Evolutionary conservation across 2,113 vertebrate genomes (phyloP).

Genomic region (Etheostoma cragini): DNA sequence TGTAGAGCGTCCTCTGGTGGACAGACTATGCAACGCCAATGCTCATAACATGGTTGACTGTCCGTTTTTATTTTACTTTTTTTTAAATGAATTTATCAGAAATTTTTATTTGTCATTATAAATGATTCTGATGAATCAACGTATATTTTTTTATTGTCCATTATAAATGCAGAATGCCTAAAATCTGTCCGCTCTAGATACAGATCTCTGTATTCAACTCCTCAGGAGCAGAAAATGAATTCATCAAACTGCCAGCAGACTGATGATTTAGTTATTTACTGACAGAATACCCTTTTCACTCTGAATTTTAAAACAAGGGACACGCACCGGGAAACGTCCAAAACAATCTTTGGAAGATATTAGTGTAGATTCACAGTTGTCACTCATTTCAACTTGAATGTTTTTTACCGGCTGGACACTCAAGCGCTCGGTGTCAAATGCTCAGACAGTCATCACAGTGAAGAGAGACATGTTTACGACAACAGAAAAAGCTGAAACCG

Average conservation of each 20-base stretch:
- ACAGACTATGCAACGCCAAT: no score
- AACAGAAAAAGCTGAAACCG: background rate
- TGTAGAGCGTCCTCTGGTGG: no score
- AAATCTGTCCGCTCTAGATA: no score
- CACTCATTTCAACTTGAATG: background rate
- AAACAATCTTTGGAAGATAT: background rate
- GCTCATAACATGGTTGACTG: no score
- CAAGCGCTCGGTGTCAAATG: background rate
- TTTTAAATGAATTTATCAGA: no score
- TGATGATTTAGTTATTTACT: constrained; percentile 17
- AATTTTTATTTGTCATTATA: no score
- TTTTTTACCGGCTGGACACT: background rate
- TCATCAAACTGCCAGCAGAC: constrained; percentile 5
- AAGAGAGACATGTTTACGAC: background rate
- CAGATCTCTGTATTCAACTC: constrained; percentile 12
- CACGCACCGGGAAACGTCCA: background rate
- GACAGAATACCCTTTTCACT: background rate
- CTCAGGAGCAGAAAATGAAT: constrained; percentile 34
- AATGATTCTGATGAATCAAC: no score
- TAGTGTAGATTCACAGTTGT: background rate
- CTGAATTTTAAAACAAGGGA: constrained; percentile 14
- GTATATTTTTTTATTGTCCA: no score
- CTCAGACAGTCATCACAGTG: background rate
- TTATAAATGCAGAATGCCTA: no score
- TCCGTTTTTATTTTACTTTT: no score